A percentile compares a stretch with the other conserved stretches of the same genome.
Conservation (phyloP, 2,113 vertebrate genomes). For the Ceratotherium simum region DNA sequence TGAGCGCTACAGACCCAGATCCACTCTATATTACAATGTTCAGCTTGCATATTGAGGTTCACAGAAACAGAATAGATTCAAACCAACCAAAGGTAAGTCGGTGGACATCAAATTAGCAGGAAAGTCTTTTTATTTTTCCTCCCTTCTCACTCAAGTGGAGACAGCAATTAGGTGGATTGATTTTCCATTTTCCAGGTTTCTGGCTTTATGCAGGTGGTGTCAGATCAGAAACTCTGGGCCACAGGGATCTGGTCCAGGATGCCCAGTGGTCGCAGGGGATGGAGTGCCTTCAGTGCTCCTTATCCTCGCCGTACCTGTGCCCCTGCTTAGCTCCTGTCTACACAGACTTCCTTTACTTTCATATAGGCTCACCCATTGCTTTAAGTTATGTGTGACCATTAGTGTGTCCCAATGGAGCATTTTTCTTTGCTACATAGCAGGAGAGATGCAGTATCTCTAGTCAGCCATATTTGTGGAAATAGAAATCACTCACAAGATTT, state of each 20-base stretch:
- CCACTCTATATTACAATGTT: not conserved
- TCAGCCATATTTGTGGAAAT: not conserved
- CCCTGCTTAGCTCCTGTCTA: not conserved
- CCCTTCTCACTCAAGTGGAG: not conserved
- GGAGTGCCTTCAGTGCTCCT: not conserved
- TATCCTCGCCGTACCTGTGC: not conserved
- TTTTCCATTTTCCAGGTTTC: not conserved
- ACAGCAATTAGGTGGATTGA: not conserved
- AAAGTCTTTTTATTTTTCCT: not conserved
- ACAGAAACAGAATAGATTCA: not conserved
- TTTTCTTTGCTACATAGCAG: not conserved
- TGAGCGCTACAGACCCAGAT: not conserved
- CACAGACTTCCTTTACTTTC: not conserved
- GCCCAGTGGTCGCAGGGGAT: not conserved
- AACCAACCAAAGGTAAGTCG: not conserved
- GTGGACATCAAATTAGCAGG: not conserved
- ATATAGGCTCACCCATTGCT: not conserved
- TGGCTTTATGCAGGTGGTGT: not conserved
- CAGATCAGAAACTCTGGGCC: not conserved
- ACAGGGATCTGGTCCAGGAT: not conserved
- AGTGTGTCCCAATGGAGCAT: not conserved
- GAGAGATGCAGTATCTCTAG: not conserved
- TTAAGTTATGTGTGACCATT: not conserved
- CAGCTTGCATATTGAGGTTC: not conserved
- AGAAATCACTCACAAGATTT: not conserved